These are phyloP conservation scores for Sphaeramia orbicularis DNA, from an alignment of 2,797 vertebrate species.

Conservation along the genomic window DNA sequence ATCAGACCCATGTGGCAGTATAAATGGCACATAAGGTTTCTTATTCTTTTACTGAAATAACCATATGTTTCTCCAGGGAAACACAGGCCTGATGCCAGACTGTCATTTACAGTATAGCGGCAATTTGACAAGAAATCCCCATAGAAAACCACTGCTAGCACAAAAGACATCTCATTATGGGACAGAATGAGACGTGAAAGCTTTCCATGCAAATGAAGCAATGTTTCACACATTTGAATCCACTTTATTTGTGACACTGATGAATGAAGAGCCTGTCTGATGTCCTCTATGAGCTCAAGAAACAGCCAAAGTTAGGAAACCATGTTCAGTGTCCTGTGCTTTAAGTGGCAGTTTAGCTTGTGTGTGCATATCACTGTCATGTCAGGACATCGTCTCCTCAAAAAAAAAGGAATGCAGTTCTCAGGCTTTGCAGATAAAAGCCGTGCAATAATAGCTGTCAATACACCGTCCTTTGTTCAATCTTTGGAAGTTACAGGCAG, in stretches of 20 bases:
- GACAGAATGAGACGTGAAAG: slow-evolving; percentile 27
- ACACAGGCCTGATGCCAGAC: neutral
- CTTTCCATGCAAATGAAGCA: slow-evolving; percentile 26
- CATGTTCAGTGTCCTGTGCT: neutral
- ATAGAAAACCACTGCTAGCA: slow-evolving; percentile 17
- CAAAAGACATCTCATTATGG: slow-evolving; percentile 37
- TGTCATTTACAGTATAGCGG: slow-evolving; percentile 8
- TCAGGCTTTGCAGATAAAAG: slow-evolving; percentile 47
- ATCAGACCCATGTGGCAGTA: neutral
- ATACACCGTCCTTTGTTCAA: slow-evolving; percentile 36
- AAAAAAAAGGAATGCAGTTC: neutral
- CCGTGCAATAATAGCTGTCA: slow-evolving; percentile 25
- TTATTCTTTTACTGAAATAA: neutral
- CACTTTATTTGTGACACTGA: slow-evolving; percentile 34
- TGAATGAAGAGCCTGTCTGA: slow-evolving; percentile 16
- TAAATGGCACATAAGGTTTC: neutral
- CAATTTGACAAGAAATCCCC: slow-evolving; percentile 1
- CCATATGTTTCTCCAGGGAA: slow-evolving; percentile 14
- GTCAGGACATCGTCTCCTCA: neutral
- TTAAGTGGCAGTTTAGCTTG: too few relatives aligned
- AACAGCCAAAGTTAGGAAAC: neutral
- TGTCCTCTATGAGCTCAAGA: neutral
- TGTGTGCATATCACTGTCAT: neutral
- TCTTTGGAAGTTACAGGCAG: slow-evolving; percentile 34
- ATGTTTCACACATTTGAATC: slow-evolving; percentile 15